These are phyloP conservation scores for Copidosoma floridanum DNA, from an alignment of 1,140 invertebrate genomes.

Conservation along the genomic window DNA sequence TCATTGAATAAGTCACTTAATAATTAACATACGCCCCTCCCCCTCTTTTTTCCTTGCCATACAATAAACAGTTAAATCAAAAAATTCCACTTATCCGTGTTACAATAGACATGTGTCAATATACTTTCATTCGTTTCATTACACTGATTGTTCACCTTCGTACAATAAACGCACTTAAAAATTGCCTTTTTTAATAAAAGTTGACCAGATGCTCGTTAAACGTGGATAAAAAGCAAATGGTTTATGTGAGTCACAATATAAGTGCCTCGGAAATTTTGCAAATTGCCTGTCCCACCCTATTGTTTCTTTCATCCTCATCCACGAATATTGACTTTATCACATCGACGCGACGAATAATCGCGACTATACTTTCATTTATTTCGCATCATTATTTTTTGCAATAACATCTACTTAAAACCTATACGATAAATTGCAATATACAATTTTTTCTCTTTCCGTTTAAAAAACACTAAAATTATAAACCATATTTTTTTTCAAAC, in stretches of 20 bases:
- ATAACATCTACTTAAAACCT: constrained; percentile 21
- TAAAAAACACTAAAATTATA: constrained; percentile 21
- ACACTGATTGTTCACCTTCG: background rate
- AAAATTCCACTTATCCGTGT: background rate
- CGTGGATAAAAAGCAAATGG: constrained; percentile 10
- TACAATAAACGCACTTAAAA: constrained; percentile 7
- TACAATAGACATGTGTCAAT: constrained; percentile 16
- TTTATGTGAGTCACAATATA: constrained; percentile 13
- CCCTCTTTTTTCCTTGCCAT: too few species aligned
- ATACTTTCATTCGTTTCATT: constrained; percentile 12
- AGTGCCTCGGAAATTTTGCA: constrained; percentile 25
- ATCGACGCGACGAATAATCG: constrained; percentile 8
- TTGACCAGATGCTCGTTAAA: too few species aligned
- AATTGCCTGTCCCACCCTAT: constrained; percentile 3
- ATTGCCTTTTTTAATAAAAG: constrained; percentile 13
- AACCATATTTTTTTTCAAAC: constrained; percentile 12
- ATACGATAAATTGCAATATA: background rate
- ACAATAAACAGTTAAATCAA: background rate
- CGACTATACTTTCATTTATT: constrained; percentile 13
- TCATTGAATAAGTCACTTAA: constrained; percentile 21
- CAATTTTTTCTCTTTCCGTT: background rate
- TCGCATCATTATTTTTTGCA: background rate
- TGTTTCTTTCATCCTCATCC: background rate
- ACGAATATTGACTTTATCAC: constrained; percentile 27
- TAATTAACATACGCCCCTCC: background rate